Conservation (phyloP, 2,113 vertebrate species). For the Tetrao urogallus region DNA sequence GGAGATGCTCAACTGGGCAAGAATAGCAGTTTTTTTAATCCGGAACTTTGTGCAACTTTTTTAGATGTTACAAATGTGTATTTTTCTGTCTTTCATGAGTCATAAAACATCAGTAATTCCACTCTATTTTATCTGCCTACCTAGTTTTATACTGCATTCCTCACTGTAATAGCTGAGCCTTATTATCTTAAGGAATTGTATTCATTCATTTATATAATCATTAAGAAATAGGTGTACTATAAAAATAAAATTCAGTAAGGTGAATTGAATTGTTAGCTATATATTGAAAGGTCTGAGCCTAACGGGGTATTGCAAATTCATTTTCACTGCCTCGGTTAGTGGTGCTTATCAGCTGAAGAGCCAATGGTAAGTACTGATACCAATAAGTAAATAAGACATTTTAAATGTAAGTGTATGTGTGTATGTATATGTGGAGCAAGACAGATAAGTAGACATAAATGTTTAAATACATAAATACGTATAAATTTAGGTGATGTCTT, state of each 20-base stretch:
- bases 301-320: background rate
- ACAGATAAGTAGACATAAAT: background rate
- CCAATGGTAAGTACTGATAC: background rate
- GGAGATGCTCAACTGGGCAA: background rate
- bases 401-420: background rate
- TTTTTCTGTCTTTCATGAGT: background rate
- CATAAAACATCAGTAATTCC: background rate
- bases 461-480: background rate
- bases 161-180: background rate
- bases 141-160: conserved; percentile 30
- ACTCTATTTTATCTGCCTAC: background rate
- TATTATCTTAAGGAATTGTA: conserved; percentile 7
- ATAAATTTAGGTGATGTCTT: background rate
- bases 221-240: background rate
- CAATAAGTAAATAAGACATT: background rate
- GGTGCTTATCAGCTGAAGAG: background rate
- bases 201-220: conserved; percentile 8
- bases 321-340: background rate
- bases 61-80: background rate
- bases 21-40: background rate
- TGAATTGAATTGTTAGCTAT: background rate
- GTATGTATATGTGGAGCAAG: background rate
- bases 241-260: background rate
- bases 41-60: background rate
- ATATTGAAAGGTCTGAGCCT: background rate